Conservation (phyloP, 2,888 invertebrate genomes). For the Holacanthella duospinosa region DNA sequence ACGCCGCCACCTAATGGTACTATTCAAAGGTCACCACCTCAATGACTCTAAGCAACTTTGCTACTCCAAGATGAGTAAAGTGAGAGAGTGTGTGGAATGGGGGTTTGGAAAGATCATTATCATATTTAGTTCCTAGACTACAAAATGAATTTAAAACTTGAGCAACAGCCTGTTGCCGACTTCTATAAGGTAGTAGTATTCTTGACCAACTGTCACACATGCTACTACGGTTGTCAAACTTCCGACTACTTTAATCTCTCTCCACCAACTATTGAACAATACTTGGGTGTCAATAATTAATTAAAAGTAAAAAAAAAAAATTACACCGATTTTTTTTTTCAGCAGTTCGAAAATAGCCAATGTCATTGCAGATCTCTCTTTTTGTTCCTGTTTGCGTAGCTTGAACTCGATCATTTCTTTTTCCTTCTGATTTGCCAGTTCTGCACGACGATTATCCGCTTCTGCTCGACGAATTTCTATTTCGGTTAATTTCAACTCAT, state of each 20-base stretch:
- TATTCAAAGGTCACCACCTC: background rate
- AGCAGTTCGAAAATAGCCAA: too few relatives aligned
- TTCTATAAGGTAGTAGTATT: constrained; percentile 8
- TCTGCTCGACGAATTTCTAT: too few relatives aligned
- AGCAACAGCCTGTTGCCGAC: background rate
- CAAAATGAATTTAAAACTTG: constrained; percentile 7
- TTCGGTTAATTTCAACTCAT: too few relatives aligned
- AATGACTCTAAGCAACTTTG: background rate
- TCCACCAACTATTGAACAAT: constrained; percentile 12
- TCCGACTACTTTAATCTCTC: background rate
- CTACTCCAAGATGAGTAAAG: constrained; percentile 3
- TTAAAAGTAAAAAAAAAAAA: background rate
- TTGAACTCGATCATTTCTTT: background rate
- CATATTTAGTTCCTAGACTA: constrained; percentile 10
- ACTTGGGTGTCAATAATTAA: constrained; percentile 1
- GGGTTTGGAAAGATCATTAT: constrained; percentile 6
- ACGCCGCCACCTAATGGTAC: background rate
- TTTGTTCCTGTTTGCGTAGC: background rate
- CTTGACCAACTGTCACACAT: constrained; percentile 13
- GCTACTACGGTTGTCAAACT: constrained; percentile 10
- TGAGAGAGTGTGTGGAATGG: constrained; percentile 9
- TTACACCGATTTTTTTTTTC: too few relatives aligned
- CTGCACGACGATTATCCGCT: too few relatives aligned
- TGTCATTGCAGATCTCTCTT: too few relatives aligned
- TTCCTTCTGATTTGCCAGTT: background rate